Conservation (phyloP, 1,140 invertebrate species). For the Pogonomyrmex californicus region DNA sequence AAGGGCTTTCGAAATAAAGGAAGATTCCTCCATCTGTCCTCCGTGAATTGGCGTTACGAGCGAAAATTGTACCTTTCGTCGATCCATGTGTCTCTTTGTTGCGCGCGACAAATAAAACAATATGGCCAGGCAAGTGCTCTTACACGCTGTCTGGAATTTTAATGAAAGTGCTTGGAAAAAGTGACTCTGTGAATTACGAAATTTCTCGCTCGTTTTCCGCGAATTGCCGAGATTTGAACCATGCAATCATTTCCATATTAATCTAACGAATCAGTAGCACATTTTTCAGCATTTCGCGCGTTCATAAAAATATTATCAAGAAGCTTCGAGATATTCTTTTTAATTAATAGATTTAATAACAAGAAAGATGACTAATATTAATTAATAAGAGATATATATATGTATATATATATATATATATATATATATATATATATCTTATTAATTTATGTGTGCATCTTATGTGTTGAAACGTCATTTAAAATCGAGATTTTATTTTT, state of each 20-base stretch:
- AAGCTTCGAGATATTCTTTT: neutral
- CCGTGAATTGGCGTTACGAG: constrained; percentile 25
- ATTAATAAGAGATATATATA: neutral
- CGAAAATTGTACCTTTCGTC: constrained; percentile 44
- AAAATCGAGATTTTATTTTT: neutral
- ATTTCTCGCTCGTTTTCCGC: constrained; percentile 25
- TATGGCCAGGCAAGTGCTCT: constrained; percentile 38
- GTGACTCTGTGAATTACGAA: constrained; percentile 32
- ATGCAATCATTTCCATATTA: neutral
- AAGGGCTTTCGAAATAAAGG: constrained; percentile 48
- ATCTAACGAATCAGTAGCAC: constrained; percentile 6
- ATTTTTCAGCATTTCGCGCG: too few relatives aligned
- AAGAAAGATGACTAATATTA: neutral
- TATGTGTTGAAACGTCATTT: neutral
- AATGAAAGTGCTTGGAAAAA: constrained; percentile 64
- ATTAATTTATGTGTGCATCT: neutral
- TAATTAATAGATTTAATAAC: neutral
- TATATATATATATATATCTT: too few relatives aligned
- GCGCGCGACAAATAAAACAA: constrained; percentile 45
- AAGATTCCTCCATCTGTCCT: constrained; percentile 44
- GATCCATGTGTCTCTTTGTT: constrained; percentile 61
- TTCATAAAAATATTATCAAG: neutral
- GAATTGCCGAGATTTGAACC: neutral
- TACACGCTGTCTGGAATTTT: constrained; percentile 56
- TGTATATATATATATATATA: too few relatives aligned